phyloP scores from a whole-genome alignment of 2,113 vertebrate species.

The Sinocyclocheilus anophthalmus region DNA sequence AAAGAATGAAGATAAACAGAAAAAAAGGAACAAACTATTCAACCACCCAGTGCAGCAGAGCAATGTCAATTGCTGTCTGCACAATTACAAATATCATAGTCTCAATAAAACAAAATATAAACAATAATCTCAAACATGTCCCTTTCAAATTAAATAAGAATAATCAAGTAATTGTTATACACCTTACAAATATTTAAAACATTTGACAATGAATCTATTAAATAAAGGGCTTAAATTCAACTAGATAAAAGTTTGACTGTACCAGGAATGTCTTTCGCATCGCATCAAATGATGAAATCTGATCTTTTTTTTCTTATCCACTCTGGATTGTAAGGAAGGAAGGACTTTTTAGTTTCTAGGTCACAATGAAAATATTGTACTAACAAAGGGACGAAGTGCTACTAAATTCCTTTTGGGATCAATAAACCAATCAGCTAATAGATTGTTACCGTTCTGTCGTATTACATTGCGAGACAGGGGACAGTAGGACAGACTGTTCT shows the following conservation, averaged over 20 bases:
- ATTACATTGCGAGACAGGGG: background rate
- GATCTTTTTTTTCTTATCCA: no score
- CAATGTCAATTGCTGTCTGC: background rate
- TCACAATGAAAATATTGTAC: background rate
- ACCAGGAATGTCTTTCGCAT: background rate
- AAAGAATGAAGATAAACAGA: background rate
- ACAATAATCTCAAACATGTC: background rate
- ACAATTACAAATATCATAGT: constrained; percentile 6
- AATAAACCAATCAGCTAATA: background rate
- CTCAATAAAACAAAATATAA: background rate
- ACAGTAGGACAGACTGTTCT: background rate
- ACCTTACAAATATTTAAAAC: background rate
- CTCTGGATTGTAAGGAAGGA: no score
- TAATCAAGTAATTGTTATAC: constrained; percentile 17
- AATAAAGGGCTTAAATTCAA: background rate
- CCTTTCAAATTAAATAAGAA: constrained; percentile 31
- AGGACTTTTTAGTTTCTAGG: background rate
- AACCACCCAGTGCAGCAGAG: constrained; percentile 1
- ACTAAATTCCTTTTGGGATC: background rate
- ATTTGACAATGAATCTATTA: background rate
- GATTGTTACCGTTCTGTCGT: background rate
- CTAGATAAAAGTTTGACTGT: background rate
- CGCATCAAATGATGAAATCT: background rate
- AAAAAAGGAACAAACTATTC: background rate
- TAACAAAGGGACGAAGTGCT: background rate